A percentile compares a stretch with the other conserved stretches of the same genome.
phyloP scores from a whole-genome alignment of 2,113 vertebrate genomes.

The Epinephelus moara region DNA sequence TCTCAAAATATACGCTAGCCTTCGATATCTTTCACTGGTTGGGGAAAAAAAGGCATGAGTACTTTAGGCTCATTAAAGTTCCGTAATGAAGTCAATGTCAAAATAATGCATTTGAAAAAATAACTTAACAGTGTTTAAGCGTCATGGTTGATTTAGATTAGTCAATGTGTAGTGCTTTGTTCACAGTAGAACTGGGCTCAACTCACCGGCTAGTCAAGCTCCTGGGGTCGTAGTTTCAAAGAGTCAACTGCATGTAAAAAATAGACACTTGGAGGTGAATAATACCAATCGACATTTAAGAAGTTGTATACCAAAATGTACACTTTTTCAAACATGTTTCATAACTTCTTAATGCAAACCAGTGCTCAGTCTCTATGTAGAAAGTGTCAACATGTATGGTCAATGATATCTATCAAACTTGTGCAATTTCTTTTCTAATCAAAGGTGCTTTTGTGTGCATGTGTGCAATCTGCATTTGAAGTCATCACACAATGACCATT shows the following conservation, averaged over 20 bases:
- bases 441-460: conserved; percentile 84
- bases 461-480: conserved; percentile 74
- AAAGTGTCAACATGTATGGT: conserved; percentile 72
- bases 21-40: conserved; percentile 70
- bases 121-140: conserved; percentile 69
- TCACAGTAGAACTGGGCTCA: conserved; percentile 71
- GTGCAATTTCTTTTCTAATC: conserved; percentile 79
- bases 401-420: conserved; percentile 74
- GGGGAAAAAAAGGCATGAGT: conserved; percentile 65
- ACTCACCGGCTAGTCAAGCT: conserved; percentile 65
- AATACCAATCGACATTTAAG: conserved; percentile 66
- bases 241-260: conserved; percentile 69
- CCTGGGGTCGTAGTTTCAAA: conserved; percentile 52
- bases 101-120: conserved; percentile 71
- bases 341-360: conserved; percentile 67
- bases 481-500: conserved; percentile 59
- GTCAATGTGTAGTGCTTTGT: conserved; percentile 75
- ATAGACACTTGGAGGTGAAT: conserved; percentile 48
- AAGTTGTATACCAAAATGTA: conserved; percentile 69
- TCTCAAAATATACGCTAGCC: conserved; percentile 61
- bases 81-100: conserved; percentile 69
- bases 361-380: conserved; percentile 71
- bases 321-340: conserved; percentile 62
- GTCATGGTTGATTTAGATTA: conserved; percentile 79
- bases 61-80: conserved; percentile 61